A percentile compares a stretch with the other conserved stretches of the same genome.
These are phyloP conservation scores for Vombatus ursinus DNA, from an alignment of 2,113 vertebrate species.

Conservation along the genomic window DNA sequence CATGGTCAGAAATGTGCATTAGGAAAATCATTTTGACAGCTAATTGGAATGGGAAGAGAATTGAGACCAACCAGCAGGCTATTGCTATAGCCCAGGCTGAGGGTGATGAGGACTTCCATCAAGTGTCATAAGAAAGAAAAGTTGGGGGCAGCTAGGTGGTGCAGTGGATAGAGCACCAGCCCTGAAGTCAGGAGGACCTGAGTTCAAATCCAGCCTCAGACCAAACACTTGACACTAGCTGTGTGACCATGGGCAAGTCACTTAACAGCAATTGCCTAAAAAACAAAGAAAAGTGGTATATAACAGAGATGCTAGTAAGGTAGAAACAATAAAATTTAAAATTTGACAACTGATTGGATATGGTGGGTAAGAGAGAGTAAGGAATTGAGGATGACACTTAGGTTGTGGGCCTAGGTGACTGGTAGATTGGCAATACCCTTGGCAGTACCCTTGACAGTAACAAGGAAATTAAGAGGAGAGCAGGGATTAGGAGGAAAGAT, in stretches of 20 bases:
- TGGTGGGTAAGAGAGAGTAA: neutral
- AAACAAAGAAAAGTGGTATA: neutral
- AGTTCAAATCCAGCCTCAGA: too few relatives aligned
- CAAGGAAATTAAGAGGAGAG: neutral
- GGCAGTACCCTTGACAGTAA: neutral
- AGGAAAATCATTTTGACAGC: neutral
- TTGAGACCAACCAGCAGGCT: neutral
- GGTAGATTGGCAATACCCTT: too few relatives aligned
- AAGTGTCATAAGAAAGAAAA: neutral
- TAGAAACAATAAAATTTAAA: neutral
- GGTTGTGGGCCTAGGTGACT: too few relatives aligned
- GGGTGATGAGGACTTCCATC: neutral
- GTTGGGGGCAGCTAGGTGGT: too few relatives aligned
- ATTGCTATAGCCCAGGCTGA: neutral
- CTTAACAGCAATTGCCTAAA: too few relatives aligned
- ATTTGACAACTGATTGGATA: neutral
- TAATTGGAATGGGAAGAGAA: neutral
- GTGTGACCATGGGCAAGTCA: too few relatives aligned
- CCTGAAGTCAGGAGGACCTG: too few relatives aligned
- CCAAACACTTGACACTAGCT: too few relatives aligned
- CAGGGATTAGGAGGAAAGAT: neutral
- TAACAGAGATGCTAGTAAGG: neutral
- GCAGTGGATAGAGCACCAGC: too few relatives aligned
- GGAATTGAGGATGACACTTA: neutral
- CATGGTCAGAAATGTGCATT: too few relatives aligned